Conservation (phyloP, 2,113 vertebrate genomes). For the Otocyon megalotis region DNA sequence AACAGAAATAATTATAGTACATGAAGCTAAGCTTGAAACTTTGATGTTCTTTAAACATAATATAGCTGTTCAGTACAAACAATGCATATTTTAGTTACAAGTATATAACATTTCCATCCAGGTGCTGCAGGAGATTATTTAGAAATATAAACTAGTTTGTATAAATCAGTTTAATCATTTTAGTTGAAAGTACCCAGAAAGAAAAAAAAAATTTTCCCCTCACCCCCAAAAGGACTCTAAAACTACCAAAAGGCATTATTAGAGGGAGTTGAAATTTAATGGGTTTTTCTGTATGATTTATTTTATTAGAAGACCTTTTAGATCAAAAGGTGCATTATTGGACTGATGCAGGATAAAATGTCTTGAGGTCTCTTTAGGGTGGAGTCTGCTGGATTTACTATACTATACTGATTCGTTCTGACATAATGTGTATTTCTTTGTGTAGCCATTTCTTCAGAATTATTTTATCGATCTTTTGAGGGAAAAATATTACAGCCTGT, state of each 20-base stretch:
- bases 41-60: constrained; percentile 29
- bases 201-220: background rate
- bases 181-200: background rate
- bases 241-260: background rate
- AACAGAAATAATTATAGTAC: constrained; percentile 1
- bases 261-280: background rate
- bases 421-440: background rate
- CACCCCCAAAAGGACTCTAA: background rate
- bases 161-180: background rate
- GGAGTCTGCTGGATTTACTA: background rate
- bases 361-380: background rate
- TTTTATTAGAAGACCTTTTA: constrained; percentile 15
- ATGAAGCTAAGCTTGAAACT: background rate
- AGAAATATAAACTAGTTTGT: constrained; percentile 15
- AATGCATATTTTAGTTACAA: background rate
- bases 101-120: background rate
- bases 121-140: background rate
- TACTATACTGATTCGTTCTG: background rate
- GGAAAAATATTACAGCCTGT: background rate
- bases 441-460: constrained; percentile 3
- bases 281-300: background rate
- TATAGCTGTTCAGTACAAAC: background rate
- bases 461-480: constrained; percentile 31
- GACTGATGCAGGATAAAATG: background rate
- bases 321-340: background rate